Evolutionary conservation across 2,113 vertebrate species (phyloP).

Genomic region (Hipposideros armiger): DNA sequence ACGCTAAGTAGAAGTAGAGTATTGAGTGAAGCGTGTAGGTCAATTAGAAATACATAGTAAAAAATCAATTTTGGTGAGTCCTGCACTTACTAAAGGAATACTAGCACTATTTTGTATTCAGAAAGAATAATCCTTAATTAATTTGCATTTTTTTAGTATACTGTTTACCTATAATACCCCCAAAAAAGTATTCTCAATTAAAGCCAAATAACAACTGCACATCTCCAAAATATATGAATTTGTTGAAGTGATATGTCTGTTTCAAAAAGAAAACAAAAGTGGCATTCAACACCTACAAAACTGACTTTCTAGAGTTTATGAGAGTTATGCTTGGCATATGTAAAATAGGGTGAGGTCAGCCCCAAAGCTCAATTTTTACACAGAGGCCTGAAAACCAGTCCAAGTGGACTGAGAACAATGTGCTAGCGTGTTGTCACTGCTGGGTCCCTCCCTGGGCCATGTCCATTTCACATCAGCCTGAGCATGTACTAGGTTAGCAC

Average conservation of each 20-base stretch:
- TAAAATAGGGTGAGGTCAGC: not conserved
- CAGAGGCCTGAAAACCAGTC: not conserved
- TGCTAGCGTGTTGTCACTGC: not conserved
- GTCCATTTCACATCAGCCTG: not conserved
- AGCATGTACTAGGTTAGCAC: not conserved
- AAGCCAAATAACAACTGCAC: constrained; percentile 13
- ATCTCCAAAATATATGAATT: not conserved
- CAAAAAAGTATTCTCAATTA: not conserved
- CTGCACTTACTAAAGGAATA: not conserved
- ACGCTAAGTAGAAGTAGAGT: not conserved
- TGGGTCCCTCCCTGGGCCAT: not conserved
- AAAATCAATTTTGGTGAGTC: not conserved
- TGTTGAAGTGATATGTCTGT: not conserved
- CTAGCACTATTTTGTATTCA: constrained; percentile 19
- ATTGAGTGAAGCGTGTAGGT: not conserved
- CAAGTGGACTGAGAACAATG: not conserved
- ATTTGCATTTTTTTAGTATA: constrained; percentile 10
- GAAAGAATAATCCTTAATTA: constrained; percentile 45
- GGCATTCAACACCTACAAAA: not conserved
- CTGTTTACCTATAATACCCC: not conserved
- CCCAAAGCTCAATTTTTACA: not conserved
- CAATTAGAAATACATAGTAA: not conserved
- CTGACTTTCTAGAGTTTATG: not conserved
- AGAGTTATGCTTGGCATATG: not conserved
- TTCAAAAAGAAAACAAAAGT: not conserved